Conservation (phyloP, 1,140 invertebrate genomes). For the Vanessa atalanta region DNA sequence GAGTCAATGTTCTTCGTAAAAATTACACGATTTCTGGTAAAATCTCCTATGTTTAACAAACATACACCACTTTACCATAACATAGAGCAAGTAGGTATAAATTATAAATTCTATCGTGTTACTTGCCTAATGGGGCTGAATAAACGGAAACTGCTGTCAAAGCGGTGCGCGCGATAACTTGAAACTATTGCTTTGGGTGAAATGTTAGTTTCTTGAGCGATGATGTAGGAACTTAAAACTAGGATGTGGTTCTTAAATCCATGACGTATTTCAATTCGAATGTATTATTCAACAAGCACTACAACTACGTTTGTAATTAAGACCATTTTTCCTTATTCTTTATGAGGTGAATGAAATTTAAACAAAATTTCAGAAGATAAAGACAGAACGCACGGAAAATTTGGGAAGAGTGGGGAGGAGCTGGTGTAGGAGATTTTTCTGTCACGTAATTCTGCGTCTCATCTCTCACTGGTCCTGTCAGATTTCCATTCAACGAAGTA, state of each 20-base stretch:
- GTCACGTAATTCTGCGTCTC: too few relatives aligned
- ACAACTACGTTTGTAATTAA: too few relatives aligned
- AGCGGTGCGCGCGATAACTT: conserved; percentile 4
- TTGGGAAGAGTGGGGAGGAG: too few relatives aligned
- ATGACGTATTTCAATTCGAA: background rate
- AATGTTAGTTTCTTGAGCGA: conserved; percentile 10
- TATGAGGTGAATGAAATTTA: too few relatives aligned
- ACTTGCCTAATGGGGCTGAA: background rate
- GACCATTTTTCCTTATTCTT: too few relatives aligned
- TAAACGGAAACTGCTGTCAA: conserved; percentile 7
- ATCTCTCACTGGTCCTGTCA: too few relatives aligned
- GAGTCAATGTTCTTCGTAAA: too few relatives aligned
- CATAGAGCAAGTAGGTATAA: background rate
- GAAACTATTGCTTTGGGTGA: conserved; percentile 6
- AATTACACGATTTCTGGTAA: background rate
- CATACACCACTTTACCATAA: background rate
- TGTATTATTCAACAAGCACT: too few relatives aligned
- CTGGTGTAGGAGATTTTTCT: too few relatives aligned
- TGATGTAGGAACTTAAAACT: background rate
- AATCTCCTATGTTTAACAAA: background rate
- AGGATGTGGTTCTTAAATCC: background rate
- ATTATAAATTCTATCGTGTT: background rate
- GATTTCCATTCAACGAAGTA: too few relatives aligned
- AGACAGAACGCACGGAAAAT: too few relatives aligned
- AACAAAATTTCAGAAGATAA: too few relatives aligned